Conservation (phyloP, 23 tunicate genomes). For the Clavelina lepadiformis region DNA sequence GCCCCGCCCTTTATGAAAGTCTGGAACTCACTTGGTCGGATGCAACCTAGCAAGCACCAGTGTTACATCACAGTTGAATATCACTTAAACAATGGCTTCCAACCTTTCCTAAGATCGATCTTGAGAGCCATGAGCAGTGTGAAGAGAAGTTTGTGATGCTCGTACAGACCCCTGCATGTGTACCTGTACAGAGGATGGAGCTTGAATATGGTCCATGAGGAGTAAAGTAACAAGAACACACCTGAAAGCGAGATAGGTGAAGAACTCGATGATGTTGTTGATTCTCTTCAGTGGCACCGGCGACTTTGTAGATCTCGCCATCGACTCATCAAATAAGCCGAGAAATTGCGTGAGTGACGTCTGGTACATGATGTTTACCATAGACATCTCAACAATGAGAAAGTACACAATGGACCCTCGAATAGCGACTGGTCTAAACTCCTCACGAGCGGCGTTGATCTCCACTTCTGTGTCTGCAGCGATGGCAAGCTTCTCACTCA, state of each 20-base stretch:
- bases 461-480: slow-evolving; percentile 96
- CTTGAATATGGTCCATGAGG: too few relatives aligned
- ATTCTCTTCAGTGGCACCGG: slow-evolving; percentile 86
- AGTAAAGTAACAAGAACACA: slow-evolving; percentile 9
- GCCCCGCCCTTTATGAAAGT: slow-evolving; percentile 98
- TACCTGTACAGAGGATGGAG: slow-evolving; percentile 35
- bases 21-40: slow-evolving; percentile 88
- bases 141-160: slow-evolving; percentile 88
- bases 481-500: slow-evolving; percentile 82
- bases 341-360: slow-evolving; percentile 83
- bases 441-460: slow-evolving; percentile 95
- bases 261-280: slow-evolving; percentile 82
- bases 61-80: not conserved
- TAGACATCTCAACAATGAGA: slow-evolving; percentile 86
- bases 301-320: slow-evolving; percentile 82
- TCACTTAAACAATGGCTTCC: not conserved
- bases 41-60: slow-evolving; percentile 26
- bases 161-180: slow-evolving; percentile 92
- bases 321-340: slow-evolving; percentile 94
- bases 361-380: slow-evolving; percentile 87
- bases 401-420: slow-evolving; percentile 94
- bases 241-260: slow-evolving; percentile 82
- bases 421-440: slow-evolving; percentile 91
- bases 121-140: slow-evolving; percentile 87
- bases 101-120: slow-evolving; percentile 84